These are phyloP conservation scores for Periphyllus acericola DNA, from an alignment of 2,888 invertebrate species.

Conservation along the genomic window DNA sequence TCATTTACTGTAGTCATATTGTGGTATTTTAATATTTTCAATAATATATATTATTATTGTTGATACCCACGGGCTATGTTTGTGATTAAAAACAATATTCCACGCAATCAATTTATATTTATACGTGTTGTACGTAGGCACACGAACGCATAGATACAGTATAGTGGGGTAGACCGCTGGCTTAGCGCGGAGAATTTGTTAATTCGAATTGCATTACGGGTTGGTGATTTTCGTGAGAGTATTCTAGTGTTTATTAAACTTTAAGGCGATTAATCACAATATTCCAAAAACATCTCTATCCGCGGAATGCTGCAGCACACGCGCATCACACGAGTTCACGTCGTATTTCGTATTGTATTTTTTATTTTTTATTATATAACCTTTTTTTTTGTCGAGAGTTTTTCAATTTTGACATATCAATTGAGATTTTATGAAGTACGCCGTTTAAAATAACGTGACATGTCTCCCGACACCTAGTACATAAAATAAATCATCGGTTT, in stretches of 20 bases:
- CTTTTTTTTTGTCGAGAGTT: background rate
- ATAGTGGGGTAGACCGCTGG: background rate
- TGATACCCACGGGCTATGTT: background rate
- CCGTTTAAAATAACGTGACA: background rate
- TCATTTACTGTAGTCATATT: background rate
- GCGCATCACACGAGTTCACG: background rate
- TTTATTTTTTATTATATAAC: too few species aligned
- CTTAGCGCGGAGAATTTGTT: background rate
- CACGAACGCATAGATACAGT: background rate
- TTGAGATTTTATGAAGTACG: background rate
- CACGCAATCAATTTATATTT: background rate
- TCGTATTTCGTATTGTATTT: background rate
- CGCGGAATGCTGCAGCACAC: background rate
- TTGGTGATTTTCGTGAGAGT: background rate
- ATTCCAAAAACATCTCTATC: background rate
- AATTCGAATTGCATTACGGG: background rate
- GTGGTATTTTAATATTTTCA: background rate
- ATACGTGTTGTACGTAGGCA: too few species aligned
- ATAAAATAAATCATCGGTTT: background rate
- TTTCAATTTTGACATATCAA: slow-evolving; percentile 11
- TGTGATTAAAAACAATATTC: background rate
- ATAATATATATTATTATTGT: background rate
- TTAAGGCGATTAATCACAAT: background rate
- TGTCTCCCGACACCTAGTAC: background rate
- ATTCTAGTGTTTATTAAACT: background rate